Evolutionary conservation across 2,888 invertebrate genomes (phyloP), one percentile per base, ranked within the genome.

Genomic region (Hemaris fuciformis): DNA sequence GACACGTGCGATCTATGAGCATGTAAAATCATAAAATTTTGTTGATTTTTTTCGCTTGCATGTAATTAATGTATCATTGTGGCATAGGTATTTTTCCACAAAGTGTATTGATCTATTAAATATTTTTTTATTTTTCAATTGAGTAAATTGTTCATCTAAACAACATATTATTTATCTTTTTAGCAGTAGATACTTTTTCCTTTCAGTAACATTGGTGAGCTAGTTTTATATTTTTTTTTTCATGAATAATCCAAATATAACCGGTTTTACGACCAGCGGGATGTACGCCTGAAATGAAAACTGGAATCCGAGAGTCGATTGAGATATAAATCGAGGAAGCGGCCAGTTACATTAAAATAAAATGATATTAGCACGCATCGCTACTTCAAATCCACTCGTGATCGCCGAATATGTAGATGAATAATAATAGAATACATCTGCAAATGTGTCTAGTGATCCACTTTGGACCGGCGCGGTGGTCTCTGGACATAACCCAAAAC

Each of bases 361-460:
- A 27, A 53, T 48, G 18, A 15, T 27, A 31, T 27, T 18, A 31
- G 31, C 53, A 15, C 53, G 31, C 53, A 27, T n/a, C 23, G 5
- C 48, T 25, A 15, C 10, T 31, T 53, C 31, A 20, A 18, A 1
- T 31, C 31, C 18, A 31, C 27, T 31, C 53, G 31, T 18, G 53
- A 53, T 31, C 53, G 53, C 53, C 53, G 31, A 53, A 53, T 53
- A 53, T 31, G 53, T 53, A 31, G 53, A 53, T 53, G 53, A 53
- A 53, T 53, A 53, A 53, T 53, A 18, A 53, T 53, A 53, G 53
- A 53, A 53, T 18, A 53, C 53, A 31, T 53, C 18, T 53, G 53
- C 53, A 53, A 53, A 53, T 31, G 31, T 53, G 20, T 31, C 53
- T 53, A 18, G 18, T 53, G 53, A 31, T 53, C 31, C 18, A 53